A percentile compares a stretch with the other conserved stretches of the same genome.
Evolutionary conservation across 1,140 invertebrate species (phyloP).

Genomic region (Polyergus mexicanus): DNA sequence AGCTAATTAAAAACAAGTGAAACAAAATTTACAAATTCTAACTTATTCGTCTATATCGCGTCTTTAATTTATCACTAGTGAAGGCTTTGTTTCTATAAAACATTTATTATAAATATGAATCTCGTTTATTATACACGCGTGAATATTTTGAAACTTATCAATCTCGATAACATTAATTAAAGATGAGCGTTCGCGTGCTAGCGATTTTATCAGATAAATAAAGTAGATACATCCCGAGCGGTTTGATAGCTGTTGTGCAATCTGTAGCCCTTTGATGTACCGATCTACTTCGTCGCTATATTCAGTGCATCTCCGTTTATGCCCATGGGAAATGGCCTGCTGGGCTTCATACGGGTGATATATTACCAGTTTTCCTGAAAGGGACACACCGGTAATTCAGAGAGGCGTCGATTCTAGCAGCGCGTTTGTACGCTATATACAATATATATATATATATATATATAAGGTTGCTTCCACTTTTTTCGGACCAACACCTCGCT

Average conservation of each 20-base stretch:
- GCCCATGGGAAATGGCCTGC: constrained; percentile 31
- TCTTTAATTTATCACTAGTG: not conserved
- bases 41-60: not conserved
- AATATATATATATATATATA: not conserved
- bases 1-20: not conserved
- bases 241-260: constrained; percentile 25
- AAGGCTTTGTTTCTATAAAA: not conserved
- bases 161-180: not conserved
- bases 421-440: not conserved
- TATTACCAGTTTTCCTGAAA: constrained; percentile 58
- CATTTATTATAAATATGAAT: not conserved
- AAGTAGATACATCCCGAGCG: not conserved
- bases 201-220: constrained; percentile 6
- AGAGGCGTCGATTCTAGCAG: constrained; percentile 17
- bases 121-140: not conserved
- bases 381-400: not conserved
- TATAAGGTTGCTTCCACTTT: constrained; percentile 24
- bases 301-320: constrained; percentile 11
- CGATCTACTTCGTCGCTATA: constrained; percentile 41
- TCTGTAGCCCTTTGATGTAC: constrained; percentile 31
- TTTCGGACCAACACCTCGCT: constrained; percentile 32
- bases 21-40: not conserved
- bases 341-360: constrained; percentile 47
- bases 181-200: too few species aligned
- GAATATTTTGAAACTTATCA: not conserved